phyloP scores from a whole-genome alignment of 1,140 invertebrate genomes.

The Metopolophium dirhodum region DNA sequence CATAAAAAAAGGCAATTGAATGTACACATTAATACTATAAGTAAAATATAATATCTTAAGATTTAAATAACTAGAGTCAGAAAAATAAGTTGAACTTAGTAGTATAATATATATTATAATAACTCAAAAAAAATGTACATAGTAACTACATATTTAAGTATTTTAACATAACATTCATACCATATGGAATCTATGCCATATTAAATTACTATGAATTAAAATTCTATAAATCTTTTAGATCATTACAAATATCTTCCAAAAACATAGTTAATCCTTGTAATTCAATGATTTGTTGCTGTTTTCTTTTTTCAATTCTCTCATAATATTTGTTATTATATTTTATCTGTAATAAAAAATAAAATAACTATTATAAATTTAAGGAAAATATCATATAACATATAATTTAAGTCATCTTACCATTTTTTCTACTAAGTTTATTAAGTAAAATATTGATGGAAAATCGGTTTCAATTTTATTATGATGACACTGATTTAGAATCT shows the following conservation, averaged over 20 bases:
- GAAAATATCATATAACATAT: background rate
- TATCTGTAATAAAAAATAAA: background rate
- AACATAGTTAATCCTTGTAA: conserved; percentile 1
- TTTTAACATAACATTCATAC: no score
- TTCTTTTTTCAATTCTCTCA: background rate
- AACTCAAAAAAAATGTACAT: background rate
- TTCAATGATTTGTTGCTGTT: conserved; percentile 18
- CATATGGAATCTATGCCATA: background rate
- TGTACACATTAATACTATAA: no score
- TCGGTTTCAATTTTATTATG: background rate
- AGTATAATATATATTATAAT: background rate
- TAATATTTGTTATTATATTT: conserved; percentile 24
- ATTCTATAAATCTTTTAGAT: conserved; percentile 9
- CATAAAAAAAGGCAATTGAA: no score
- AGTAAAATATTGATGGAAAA: conserved; percentile 2
- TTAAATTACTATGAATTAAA: background rate
- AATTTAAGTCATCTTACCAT: background rate
- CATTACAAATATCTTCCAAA: conserved; percentile 25
- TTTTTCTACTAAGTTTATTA: conserved; percentile 20
- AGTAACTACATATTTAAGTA: background rate
- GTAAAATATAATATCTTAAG: background rate
- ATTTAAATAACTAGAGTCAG: background rate
- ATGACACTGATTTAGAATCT: background rate
- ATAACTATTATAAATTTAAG: background rate
- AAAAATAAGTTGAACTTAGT: background rate